A percentile compares a stretch with the other conserved stretches of the same genome.
Conservation (phyloP, 2,888 invertebrate species). For the Agonopterix subpropinquella region DNA sequence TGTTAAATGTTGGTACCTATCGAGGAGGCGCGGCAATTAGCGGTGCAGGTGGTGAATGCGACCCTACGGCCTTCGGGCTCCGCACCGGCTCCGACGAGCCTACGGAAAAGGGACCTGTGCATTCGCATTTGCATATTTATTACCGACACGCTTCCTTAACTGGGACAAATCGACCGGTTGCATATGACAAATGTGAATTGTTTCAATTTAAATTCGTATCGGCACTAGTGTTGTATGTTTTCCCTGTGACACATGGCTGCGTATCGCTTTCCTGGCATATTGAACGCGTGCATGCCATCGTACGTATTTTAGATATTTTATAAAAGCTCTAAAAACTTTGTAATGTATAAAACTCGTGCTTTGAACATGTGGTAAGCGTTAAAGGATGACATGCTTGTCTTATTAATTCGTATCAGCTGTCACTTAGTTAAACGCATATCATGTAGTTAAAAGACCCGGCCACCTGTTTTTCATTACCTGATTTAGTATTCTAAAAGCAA, state of each 20-base stretch:
- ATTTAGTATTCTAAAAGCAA: slow-evolving; percentile 7
- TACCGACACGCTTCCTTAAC: slow-evolving; percentile 40
- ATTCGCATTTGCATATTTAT: slow-evolving; percentile 53
- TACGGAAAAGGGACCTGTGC: slow-evolving; percentile 25
- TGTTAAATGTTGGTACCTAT: slow-evolving; percentile 45
- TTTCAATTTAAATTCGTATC: slow-evolving; percentile 23
- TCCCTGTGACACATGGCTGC: slow-evolving; percentile 27
- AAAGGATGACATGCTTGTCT: slow-evolving; percentile 18
- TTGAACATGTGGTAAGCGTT: slow-evolving; percentile 28
- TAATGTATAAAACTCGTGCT: slow-evolving; percentile 21
- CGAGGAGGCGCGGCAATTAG: slow-evolving; percentile 60
- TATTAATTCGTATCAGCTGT: slow-evolving; percentile 26
- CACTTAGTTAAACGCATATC: slow-evolving; percentile 12
- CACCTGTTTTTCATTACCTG: slow-evolving; percentile 9
- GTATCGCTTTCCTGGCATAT: slow-evolving; percentile 37
- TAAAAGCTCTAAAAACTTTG: slow-evolving; percentile 10
- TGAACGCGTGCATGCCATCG: slow-evolving; percentile 24
- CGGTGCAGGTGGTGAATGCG: slow-evolving; percentile 61
- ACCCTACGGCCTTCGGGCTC: slow-evolving; percentile 55
- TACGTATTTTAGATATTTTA: slow-evolving; percentile 16
- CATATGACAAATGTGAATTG: slow-evolving; percentile 32
- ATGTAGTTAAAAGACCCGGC: slow-evolving; percentile 5
- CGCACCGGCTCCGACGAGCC: slow-evolving; percentile 10
- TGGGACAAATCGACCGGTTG: slow-evolving; percentile 30
- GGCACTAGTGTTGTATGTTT: slow-evolving; percentile 16